phyloP scores from a whole-genome alignment of 2,113 vertebrate species.

The Malurus elegans region DNA sequence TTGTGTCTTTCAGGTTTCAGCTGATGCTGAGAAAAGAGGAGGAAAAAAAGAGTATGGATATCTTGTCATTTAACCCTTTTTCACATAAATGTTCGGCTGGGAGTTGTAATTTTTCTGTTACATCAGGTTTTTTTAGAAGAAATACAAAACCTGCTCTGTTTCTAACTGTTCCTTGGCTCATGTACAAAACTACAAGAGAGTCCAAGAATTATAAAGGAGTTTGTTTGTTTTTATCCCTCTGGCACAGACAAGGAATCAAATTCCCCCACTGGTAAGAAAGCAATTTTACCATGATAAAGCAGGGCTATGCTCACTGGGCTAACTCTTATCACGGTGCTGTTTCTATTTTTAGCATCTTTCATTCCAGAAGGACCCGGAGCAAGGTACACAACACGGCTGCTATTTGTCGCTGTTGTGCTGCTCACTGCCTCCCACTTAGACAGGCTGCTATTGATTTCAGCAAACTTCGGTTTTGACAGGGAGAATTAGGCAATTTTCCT shows the following conservation, averaged over 20 bases:
- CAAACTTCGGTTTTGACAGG: not conserved
- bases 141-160: not conserved
- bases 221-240: not conserved
- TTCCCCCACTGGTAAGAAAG: not conserved
- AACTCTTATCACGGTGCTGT: not conserved
- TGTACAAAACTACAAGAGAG: not conserved
- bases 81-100: rapidly evolving
- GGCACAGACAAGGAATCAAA: not conserved
- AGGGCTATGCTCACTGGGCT: not conserved
- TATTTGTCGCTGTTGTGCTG: not conserved
- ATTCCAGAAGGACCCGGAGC: slow-evolving; percentile 24
- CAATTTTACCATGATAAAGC: not conserved
- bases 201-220: not conserved
- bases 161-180: not conserved
- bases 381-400: not conserved
- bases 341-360: slow-evolving; percentile 14
- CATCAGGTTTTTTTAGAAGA: not conserved
- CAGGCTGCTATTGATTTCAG: not conserved
- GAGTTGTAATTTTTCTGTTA: not conserved
- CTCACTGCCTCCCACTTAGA: not conserved
- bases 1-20: not conserved
- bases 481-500: slow-evolving; percentile 13
- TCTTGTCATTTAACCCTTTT: not conserved
- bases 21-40: not conserved
- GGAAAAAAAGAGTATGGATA: rapidly evolving